Evolutionary conservation across 2,888 invertebrate genomes (phyloP).

Genomic region (Heliconius erato): DNA sequence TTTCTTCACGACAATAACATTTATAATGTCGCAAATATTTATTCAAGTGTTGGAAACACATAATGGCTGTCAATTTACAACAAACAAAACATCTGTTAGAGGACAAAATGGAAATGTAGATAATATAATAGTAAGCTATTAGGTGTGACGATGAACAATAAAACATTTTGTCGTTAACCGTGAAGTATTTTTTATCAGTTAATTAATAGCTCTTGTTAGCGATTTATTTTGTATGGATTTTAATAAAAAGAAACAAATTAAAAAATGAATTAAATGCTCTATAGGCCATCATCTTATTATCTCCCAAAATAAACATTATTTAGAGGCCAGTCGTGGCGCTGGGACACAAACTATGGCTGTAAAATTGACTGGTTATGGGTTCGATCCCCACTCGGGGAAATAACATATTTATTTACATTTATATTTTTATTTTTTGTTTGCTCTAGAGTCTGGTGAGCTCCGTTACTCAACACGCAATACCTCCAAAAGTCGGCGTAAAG

Average conservation of each 20-base stretch:
- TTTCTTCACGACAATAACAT: slow-evolving; percentile 54
- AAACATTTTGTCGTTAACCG: background rate
- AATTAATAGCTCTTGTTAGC: background rate
- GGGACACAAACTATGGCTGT: no score
- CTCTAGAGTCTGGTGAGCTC: no score
- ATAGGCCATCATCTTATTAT: background rate
- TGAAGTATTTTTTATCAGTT: background rate
- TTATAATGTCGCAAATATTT: slow-evolving; percentile 57
- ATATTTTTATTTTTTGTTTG: no score
- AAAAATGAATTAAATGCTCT: background rate
- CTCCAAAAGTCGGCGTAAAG: no score
- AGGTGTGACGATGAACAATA: slow-evolving; percentile 10
- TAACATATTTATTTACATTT: no score
- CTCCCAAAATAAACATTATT: background rate
- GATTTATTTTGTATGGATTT: background rate
- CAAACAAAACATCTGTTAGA: slow-evolving; percentile 8
- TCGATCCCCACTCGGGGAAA: no score
- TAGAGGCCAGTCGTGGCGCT: no score
- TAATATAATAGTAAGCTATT: background rate
- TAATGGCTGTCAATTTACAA: slow-evolving; percentile 3
- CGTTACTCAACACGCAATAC: no score
- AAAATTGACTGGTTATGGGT: no score
- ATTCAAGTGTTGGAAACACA: slow-evolving; percentile 59
- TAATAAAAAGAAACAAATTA: background rate
- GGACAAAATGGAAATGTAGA: background rate